Conservation (phyloP, 2,888 invertebrate species). For the Pyrocoelia pectoralis region DNA sequence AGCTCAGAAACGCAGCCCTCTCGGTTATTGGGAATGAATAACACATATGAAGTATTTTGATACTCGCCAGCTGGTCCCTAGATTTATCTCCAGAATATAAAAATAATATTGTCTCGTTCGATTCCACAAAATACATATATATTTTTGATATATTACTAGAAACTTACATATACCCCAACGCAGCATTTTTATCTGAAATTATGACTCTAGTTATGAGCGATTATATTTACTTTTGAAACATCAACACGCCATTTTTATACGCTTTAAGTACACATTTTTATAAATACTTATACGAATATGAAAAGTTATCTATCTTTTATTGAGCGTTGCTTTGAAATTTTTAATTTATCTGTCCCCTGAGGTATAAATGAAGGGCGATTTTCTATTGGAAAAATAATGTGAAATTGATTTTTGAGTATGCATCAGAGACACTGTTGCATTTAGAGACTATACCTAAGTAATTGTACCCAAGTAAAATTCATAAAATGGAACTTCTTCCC, state of each 20-base stretch:
- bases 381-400: too few relatives aligned
- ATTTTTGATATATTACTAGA: conserved; percentile 30
- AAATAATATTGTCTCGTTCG: conserved; percentile 61
- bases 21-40: conserved; percentile 58
- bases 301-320: too few relatives aligned
- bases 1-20: conserved; percentile 49
- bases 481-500: too few relatives aligned
- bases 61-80: conserved; percentile 58
- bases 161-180: conserved; percentile 10
- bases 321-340: too few relatives aligned
- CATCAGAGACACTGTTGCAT: too few relatives aligned
- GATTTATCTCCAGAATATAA: conserved; percentile 61
- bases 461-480: too few relatives aligned
- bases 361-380: too few relatives aligned
- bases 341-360: too few relatives aligned
- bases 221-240: not conserved
- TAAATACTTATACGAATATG: too few relatives aligned
- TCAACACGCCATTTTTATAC: not conserved
- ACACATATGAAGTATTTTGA: conserved; percentile 58
- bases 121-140: conserved; percentile 49
- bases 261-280: too few relatives aligned
- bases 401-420: too few relatives aligned
- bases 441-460: too few relatives aligned
- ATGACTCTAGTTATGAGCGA: not conserved
- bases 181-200: not conserved